These are phyloP conservation scores for Aegithalos caudatus DNA, from an alignment of 2,113 vertebrate genomes.

Conservation along the genomic window DNA sequence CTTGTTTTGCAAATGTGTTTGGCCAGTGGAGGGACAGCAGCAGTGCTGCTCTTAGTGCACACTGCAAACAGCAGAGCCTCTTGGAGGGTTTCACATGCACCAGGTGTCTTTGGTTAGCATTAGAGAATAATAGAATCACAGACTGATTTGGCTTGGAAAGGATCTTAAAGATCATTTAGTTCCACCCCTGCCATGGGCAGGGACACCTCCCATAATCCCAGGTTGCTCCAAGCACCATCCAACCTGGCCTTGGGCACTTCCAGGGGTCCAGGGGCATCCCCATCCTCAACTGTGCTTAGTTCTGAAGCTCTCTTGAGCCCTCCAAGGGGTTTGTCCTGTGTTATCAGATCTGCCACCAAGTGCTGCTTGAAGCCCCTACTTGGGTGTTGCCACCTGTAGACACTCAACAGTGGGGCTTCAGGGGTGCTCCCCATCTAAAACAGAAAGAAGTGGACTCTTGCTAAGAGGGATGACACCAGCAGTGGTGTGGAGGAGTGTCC, in stretches of 20 bases:
- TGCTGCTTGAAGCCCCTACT: not conserved
- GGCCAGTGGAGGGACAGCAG: not conserved
- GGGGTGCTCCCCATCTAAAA: not conserved
- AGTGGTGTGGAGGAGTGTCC: not conserved
- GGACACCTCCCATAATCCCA: not conserved
- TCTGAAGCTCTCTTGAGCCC: not conserved
- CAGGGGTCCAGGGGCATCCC: not conserved
- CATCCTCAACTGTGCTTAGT: not conserved
- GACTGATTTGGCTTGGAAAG: not conserved
- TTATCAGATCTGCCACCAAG: not conserved
- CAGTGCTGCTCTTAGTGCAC: not conserved
- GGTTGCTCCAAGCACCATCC: not conserved
- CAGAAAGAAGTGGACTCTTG: not conserved
- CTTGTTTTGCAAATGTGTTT: not conserved
- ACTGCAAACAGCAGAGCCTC: not conserved
- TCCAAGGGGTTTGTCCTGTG: not conserved
- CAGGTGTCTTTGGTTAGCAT: not conserved
- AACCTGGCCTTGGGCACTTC: rapidly evolving
- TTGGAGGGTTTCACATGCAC: rapidly evolving
- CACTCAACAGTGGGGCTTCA: not conserved
- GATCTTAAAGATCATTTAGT: not conserved
- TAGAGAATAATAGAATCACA: not conserved
- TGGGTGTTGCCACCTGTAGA: not conserved
- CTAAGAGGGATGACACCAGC: not conserved
- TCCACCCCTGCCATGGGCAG: not conserved